Percentiles rank a stretch among this genome's conserved stretches.
phyloP scores from a whole-genome alignment of 2,888 invertebrate species.

The Malachius bipustulatus region DNA sequence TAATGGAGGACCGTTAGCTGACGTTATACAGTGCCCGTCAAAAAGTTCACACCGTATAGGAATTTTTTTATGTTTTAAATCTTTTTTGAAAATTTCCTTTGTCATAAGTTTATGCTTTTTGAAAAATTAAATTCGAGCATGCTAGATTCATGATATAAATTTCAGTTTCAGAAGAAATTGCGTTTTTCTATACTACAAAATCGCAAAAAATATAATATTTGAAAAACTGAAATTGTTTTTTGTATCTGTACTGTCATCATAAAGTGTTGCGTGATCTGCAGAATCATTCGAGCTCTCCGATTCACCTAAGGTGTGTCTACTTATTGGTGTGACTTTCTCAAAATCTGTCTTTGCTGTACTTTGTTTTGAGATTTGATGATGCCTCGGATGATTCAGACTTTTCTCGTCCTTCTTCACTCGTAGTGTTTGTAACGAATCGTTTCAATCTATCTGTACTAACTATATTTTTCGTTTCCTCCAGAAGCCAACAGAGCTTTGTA shows the following conservation, averaged over 20 bases:
- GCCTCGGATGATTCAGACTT: conserved; percentile 2
- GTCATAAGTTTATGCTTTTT: too few relatives aligned
- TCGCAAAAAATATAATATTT: too few relatives aligned
- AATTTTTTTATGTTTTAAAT: too few relatives aligned
- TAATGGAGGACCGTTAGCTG: too few relatives aligned
- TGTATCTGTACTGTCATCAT: conserved; percentile 3
- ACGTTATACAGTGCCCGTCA: too few relatives aligned
- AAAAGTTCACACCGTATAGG: too few relatives aligned
- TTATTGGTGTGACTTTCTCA: neutral
- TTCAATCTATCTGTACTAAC: conserved; percentile 6
- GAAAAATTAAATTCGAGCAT: too few relatives aligned
- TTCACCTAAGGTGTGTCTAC: neutral
- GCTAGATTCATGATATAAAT: too few relatives aligned
- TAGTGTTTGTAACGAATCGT: conserved; percentile 6
- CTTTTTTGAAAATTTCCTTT: too few relatives aligned
- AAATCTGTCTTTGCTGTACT: neutral
- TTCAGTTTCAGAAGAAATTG: too few relatives aligned
- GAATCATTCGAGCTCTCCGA: conserved; percentile 1
- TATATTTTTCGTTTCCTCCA: conserved; percentile 6
- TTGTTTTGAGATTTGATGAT: conserved; percentile 1
- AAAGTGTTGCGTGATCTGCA: conserved; percentile 1
- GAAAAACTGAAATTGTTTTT: too few relatives aligned
- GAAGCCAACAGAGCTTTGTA: conserved; percentile 3
- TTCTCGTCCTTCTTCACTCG: conserved; percentile 3
- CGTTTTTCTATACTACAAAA: too few relatives aligned